Conservation (phyloP, 1,140 invertebrate genomes). For the Drosophila ohnishii region DNA sequence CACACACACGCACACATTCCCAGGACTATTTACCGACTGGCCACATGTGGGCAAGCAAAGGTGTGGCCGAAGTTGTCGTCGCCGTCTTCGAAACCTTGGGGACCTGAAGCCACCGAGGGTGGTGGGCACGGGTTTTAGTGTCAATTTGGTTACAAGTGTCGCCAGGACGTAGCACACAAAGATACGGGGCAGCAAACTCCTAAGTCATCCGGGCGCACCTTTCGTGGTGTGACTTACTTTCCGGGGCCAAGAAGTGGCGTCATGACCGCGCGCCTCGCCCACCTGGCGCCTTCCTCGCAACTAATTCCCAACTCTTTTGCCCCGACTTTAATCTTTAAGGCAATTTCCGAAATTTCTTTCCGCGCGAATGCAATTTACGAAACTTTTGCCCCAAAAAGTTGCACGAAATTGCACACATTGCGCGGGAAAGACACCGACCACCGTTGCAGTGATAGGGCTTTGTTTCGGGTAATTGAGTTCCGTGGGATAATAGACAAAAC, state of each 20-base stretch:
- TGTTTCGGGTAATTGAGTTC: conserved; percentile 74
- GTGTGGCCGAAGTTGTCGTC: conserved; percentile 70
- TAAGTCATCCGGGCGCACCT: conserved; percentile 70
- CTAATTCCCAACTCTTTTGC: conserved; percentile 58
- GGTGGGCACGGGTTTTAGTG: conserved; percentile 52
- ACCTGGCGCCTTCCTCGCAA: conserved; percentile 34
- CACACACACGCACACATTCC: not conserved
- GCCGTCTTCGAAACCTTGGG: conserved; percentile 68
- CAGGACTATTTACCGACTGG: conserved; percentile 56
- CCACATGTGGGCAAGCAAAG: conserved; percentile 67
- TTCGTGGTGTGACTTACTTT: conserved; percentile 48
- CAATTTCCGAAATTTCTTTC: conserved; percentile 63
- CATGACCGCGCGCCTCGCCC: conserved; percentile 23
- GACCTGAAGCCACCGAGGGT: conserved; percentile 38
- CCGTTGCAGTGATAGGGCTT: conserved; percentile 41
- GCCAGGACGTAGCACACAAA: conserved; percentile 27
- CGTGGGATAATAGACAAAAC: conserved; percentile 41
- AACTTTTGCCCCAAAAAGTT: conserved; percentile 71
- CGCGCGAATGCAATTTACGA: conserved; percentile 63
- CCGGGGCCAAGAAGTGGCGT: conserved; percentile 74
- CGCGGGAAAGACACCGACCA: conserved; percentile 38
- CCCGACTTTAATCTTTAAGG: conserved; percentile 74
- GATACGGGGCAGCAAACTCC: conserved; percentile 47
- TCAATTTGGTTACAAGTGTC: conserved; percentile 75
- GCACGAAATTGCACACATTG: conserved; percentile 71